Conservation (phyloP, 2,797 vertebrate genomes). For the Anguilla marmorata region DNA sequence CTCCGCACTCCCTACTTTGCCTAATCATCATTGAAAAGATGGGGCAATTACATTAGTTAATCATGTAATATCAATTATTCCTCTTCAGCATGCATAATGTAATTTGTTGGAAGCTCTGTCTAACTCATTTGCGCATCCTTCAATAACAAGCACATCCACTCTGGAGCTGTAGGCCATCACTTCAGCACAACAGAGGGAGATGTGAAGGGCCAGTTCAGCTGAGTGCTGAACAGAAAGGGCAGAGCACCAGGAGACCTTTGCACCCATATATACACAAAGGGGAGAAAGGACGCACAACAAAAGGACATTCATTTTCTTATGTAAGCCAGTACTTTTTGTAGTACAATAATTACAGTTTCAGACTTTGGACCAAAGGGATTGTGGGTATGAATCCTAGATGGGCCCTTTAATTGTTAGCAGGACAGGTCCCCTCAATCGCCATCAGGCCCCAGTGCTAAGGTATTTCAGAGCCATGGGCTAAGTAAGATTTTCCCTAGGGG, state of each 20-base stretch:
- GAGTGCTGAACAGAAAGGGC: not conserved
- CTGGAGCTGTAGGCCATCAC: not conserved
- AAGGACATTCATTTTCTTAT: not conserved
- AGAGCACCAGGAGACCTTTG: not conserved
- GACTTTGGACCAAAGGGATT: not conserved
- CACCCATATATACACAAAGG: not conserved
- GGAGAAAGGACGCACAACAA: not conserved
- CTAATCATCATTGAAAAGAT: slow-evolving; percentile 57
- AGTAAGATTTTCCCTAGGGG: not conserved
- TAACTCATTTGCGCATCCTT: slow-evolving; percentile 37
- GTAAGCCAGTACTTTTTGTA: not conserved
- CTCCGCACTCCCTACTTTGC: slow-evolving; percentile 40
- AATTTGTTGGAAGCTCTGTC: slow-evolving; percentile 35
- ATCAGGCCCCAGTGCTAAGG: not conserved
- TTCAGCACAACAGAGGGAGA: not conserved
- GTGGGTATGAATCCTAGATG: not conserved
- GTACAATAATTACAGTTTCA: not conserved
- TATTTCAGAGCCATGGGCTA: not conserved
- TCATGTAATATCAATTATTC: slow-evolving; percentile 59
- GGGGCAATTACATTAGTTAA: slow-evolving; percentile 54
- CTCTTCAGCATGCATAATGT: slow-evolving; percentile 30
- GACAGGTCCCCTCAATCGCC: not conserved
- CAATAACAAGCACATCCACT: slow-evolving; percentile 25
- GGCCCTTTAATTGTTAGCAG: not conserved
- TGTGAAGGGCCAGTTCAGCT: not conserved